Conservation (phyloP, 2,797 vertebrate species). For the Myotis planiceps region DNA sequence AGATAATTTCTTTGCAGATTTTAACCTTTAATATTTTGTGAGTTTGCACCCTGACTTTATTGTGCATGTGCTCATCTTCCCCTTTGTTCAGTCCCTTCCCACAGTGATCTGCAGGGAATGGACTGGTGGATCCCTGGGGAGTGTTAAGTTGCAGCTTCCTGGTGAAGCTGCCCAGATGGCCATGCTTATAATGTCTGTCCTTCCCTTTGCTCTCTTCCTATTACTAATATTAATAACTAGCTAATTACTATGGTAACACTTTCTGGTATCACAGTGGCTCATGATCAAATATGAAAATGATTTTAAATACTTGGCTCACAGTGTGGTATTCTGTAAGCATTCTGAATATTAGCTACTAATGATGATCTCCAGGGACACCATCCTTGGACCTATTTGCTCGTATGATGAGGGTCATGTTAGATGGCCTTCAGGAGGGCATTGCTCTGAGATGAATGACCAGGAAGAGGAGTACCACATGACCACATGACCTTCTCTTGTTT, state of each 20-base stretch:
- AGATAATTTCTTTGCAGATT: background rate
- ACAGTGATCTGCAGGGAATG: background rate
- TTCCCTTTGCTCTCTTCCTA: background rate
- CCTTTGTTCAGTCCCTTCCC: background rate
- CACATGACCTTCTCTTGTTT: background rate
- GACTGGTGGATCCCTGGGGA: background rate
- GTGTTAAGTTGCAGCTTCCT: background rate
- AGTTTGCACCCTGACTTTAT: background rate
- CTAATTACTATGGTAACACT: background rate
- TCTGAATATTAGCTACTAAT: background rate
- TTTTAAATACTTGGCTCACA: background rate
- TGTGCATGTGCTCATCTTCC: background rate
- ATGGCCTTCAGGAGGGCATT: rapidly evolving
- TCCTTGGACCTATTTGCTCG: background rate
- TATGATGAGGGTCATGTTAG: background rate
- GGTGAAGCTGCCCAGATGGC: background rate
- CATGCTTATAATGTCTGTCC: background rate
- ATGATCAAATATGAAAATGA: background rate
- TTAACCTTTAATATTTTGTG: background rate
- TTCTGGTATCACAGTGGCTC: background rate
- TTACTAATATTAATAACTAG: background rate
- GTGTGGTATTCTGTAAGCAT: background rate
- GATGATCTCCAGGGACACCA: background rate
- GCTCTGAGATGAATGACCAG: background rate
- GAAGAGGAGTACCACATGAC: background rate